Evolutionary conservation across 2,113 vertebrate genomes (phyloP), one percentile per base, ranked within the genome.

Genomic region (Penelope pileata): DNA sequence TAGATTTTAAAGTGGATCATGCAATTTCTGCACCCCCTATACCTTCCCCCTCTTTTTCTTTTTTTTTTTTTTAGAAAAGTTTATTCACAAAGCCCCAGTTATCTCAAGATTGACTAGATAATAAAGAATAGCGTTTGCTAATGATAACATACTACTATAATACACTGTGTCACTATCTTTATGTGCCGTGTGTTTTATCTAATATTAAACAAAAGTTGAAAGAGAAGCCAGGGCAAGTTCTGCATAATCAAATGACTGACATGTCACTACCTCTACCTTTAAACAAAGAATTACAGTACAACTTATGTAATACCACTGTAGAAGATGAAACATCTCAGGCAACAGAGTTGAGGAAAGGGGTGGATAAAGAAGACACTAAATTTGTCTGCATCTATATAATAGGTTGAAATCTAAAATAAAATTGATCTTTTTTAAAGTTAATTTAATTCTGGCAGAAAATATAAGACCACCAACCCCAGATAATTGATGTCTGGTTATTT

Each of bases 1-100:
- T 97, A 91, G 91, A 95, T 95, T 96, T 97, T 94, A 89, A 97
- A 97, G 70, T 63, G 72, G 82, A 91, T 75, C 88, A 38, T 75
- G 67, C 47, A 94, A 89, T 96, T 97, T 97, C 36, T 80, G 19
- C 34, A 63, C 60, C 60, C 36, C 3, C 14, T 8, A 12, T 4
- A 12, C 42, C 32, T 10, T 11, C 2, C 2, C 3, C 2, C n/a
- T 36, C 17, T 2, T 34, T 12, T 2, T 47, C n/a, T 15, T 47
- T 26, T 32, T 30, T n/a, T 5, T 72, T 69, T 77, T 69, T 77
- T 81, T 58, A 75, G 19, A 47, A 21, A 12, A 47, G 21, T 95
- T 96, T 96, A 94, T 97, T 97, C 64, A 89, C 32, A 78, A 96
- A 96, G 23, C 5, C 36, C 22, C 74, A 70, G 69, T 86, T 95